A percentile compares a stretch with the other conserved stretches of the same genome.
phyloP scores from a whole-genome alignment of 1,140 invertebrate genomes.

The Wasmannia auropunctata region DNA sequence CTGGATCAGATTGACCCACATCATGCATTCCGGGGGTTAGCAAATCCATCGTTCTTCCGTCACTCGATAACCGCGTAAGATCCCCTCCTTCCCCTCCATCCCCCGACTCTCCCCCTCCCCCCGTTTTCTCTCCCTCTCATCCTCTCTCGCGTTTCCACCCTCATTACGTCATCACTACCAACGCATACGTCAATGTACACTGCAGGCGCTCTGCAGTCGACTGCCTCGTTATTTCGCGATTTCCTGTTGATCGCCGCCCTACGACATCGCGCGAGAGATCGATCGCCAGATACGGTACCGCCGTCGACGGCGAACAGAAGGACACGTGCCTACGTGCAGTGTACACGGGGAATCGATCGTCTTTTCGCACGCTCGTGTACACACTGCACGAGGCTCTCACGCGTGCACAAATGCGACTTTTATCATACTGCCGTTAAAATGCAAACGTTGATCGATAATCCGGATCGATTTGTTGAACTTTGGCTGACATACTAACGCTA shows the following conservation, averaged over 20 bases:
- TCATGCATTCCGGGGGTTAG: conserved; percentile 46
- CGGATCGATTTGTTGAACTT: conserved; percentile 51
- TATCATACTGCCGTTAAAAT: conserved; percentile 14
- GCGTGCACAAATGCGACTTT: neutral
- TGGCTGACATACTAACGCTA: neutral
- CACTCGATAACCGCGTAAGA: conserved; percentile 54
- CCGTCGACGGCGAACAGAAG: neutral
- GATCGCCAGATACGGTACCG: conserved; percentile 30
- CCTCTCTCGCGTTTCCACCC: conserved; percentile 43
- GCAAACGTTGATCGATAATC: conserved; percentile 54
- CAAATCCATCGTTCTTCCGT: conserved; percentile 51
- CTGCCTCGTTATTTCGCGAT: conserved; percentile 60
- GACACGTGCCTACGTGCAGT: neutral
- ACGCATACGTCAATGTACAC: conserved; percentile 58
- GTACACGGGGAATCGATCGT: conserved; percentile 14
- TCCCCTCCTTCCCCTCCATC: neutral
- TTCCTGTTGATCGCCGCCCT: conserved; percentile 51
- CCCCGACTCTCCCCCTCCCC: neutral
- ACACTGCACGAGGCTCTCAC: too few species aligned
- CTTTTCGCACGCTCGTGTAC: neutral
- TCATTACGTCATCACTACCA: conserved; percentile 59
- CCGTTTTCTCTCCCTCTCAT: neutral
- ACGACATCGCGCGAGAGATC: conserved; percentile 41
- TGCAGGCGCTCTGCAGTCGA: conserved; percentile 55
- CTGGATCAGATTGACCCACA: conserved; percentile 49